These are phyloP conservation scores for Phoeniculus purpureus DNA, from an alignment of 2,797 vertebrate genomes.

Conservation along the genomic window DNA sequence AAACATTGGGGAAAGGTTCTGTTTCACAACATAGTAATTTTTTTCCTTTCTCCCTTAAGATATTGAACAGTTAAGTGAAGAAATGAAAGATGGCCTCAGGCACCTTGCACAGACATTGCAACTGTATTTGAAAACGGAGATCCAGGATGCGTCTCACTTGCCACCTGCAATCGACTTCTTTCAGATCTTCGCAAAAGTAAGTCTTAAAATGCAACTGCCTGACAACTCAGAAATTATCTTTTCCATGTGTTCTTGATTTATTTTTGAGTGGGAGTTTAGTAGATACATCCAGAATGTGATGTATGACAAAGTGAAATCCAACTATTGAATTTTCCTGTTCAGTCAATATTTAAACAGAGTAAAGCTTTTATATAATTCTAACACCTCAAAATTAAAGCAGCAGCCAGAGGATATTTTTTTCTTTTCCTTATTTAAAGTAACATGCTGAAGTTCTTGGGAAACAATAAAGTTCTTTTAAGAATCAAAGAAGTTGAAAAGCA, in stretches of 20 bases:
- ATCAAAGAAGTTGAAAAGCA: not conserved
- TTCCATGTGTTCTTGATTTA: not conserved
- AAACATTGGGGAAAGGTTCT: conserved; percentile 32
- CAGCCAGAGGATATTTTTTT: not conserved
- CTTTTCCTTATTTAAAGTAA: not conserved
- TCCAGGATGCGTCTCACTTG: conserved; percentile 75
- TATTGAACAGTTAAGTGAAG: conserved; percentile 83
- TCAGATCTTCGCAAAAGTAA: conserved; percentile 90
- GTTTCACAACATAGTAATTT: not conserved
- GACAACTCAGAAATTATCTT: conserved; percentile 52
- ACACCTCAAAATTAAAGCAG: conserved; percentile 1
- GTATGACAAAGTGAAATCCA: not conserved
- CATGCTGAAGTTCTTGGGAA: not conserved
- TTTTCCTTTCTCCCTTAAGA: conserved; percentile 68
- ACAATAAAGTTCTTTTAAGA: not conserved
- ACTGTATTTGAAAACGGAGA: conserved; percentile 86
- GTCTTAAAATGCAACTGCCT: conserved; percentile 67
- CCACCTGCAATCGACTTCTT: conserved; percentile 83
- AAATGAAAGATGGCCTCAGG: conserved; percentile 88
- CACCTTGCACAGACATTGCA: conserved; percentile 85
- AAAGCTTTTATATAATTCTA: not conserved
- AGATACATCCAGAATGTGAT: not conserved
- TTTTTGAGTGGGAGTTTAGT: not conserved
- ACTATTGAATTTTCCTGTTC: not conserved
- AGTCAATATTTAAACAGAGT: not conserved